Evolutionary conservation across 2,113 vertebrate species (phyloP).

Genomic region (Larimichthys polyactis): DNA sequence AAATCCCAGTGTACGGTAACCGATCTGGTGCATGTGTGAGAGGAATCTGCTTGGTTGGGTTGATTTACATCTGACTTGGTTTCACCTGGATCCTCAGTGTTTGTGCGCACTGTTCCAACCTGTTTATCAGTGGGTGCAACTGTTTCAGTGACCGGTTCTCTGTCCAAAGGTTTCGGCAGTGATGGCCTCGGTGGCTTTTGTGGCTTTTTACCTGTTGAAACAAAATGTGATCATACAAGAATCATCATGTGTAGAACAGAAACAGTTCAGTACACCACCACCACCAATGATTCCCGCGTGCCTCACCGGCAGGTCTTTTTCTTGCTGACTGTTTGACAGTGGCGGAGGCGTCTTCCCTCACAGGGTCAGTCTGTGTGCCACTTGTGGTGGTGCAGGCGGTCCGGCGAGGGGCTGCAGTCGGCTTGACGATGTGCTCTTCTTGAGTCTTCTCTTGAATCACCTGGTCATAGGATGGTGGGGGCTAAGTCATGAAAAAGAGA

Average conservation of each 20-base stretch:
- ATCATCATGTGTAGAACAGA: neutral
- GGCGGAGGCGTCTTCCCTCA: conserved; percentile 79
- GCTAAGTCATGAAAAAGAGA: conserved; percentile 81
- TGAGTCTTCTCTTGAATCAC: conserved; percentile 95
- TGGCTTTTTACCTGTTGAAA: conserved; percentile 82
- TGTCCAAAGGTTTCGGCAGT: conserved; percentile 67
- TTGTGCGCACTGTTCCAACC: neutral
- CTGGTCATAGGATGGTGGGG: conserved; percentile 95
- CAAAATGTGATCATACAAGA: neutral
- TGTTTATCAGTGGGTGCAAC: conserved; percentile 54
- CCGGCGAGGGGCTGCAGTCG: conserved; percentile 84
- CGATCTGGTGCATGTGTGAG: conserved; percentile 36
- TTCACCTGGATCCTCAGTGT: conserved; percentile 18
- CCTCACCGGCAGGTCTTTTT: conserved; percentile 71
- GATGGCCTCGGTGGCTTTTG: conserved; percentile 87
- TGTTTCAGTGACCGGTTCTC: conserved; percentile 73
- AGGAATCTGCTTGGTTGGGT: conserved; percentile 72
- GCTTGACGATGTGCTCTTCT: conserved; percentile 87
- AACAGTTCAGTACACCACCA: neutral
- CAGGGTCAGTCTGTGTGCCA: conserved; percentile 92
- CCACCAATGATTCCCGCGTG: conserved; percentile 30
- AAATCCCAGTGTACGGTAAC: conserved; percentile 69
- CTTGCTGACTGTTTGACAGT: conserved; percentile 69
- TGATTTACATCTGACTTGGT: conserved; percentile 67
- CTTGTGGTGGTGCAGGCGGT: conserved; percentile 82